phyloP scores from a whole-genome alignment of 1,140 invertebrate species.

The Caenorhabditis brenneri region DNA sequence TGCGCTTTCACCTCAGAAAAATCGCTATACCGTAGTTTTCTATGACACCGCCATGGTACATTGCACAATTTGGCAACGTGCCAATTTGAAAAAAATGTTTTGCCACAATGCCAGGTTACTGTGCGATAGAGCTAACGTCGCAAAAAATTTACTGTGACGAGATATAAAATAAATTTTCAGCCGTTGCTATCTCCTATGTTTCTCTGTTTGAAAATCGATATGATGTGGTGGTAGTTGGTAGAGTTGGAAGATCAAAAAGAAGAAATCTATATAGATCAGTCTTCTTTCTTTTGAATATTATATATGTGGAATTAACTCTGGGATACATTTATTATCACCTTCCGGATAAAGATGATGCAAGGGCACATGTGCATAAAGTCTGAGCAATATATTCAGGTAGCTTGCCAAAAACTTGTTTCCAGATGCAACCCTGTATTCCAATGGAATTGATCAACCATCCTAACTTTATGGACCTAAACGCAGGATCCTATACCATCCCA shows the following conservation, averaged over 20 bases:
- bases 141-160: too few species aligned
- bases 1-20: too few species aligned
- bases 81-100: too few species aligned
- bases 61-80: too few species aligned
- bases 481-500: background rate
- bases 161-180: background rate
- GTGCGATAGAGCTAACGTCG: too few species aligned
- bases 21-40: too few species aligned
- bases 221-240: background rate
- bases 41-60: too few species aligned
- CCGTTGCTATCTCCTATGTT: background rate
- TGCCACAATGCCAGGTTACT: too few species aligned
- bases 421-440: too few species aligned
- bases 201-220: background rate
- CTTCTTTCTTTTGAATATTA: background rate
- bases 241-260: background rate
- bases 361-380: background rate
- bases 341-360: background rate
- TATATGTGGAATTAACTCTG: background rate
- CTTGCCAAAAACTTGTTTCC: too few species aligned
- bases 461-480: background rate
- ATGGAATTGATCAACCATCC: background rate
- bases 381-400: background rate
- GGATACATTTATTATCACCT: background rate
- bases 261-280: background rate